Evolutionary conservation across 2,888 invertebrate genomes (phyloP).

Genomic region (Chymomyza caudatula): DNA sequence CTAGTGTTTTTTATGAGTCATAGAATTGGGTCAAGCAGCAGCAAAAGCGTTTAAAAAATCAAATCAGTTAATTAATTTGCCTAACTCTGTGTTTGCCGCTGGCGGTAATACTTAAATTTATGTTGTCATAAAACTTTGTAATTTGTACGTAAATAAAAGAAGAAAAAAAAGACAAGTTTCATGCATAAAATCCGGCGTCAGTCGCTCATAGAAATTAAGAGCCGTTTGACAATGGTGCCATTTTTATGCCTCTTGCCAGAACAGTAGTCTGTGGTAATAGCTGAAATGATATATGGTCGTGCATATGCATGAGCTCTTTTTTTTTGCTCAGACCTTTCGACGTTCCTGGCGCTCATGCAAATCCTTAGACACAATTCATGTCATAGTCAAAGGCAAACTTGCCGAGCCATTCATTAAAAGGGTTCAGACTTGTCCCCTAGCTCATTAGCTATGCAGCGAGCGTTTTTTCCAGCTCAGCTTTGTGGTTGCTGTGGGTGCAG

Average conservation of each 20-base stretch:
- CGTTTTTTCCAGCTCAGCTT: not conserved
- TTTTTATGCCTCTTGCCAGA: conserved; percentile 32
- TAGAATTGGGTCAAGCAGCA: conserved; percentile 52
- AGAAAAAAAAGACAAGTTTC: conserved; percentile 23
- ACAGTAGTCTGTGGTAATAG: conserved; percentile 2
- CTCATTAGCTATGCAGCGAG: conserved; percentile 1
- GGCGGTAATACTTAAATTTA: not conserved
- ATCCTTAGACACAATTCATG: conserved; percentile 33
- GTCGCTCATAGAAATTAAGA: not conserved
- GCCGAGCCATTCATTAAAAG: conserved; percentile 59
- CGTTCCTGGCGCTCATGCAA: conserved; percentile 32
- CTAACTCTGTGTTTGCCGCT: not conserved
- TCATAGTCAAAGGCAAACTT: conserved; percentile 13
- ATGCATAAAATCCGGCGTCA: not conserved
- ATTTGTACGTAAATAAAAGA: conserved; percentile 47
- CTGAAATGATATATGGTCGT: conserved; percentile 52
- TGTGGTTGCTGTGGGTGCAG: conserved; percentile 1
- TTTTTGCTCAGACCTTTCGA: not conserved
- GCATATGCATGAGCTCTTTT: conserved; percentile 36
- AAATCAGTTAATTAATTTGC: not conserved
- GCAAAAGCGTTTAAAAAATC: not conserved
- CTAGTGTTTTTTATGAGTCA: conserved; percentile 54
- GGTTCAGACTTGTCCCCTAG: not conserved
- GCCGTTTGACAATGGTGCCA: conserved; percentile 41
- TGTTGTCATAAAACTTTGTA: conserved; percentile 33